Conservation (phyloP, 2,797 vertebrate genomes). For the Pelochelys cantorii region DNA sequence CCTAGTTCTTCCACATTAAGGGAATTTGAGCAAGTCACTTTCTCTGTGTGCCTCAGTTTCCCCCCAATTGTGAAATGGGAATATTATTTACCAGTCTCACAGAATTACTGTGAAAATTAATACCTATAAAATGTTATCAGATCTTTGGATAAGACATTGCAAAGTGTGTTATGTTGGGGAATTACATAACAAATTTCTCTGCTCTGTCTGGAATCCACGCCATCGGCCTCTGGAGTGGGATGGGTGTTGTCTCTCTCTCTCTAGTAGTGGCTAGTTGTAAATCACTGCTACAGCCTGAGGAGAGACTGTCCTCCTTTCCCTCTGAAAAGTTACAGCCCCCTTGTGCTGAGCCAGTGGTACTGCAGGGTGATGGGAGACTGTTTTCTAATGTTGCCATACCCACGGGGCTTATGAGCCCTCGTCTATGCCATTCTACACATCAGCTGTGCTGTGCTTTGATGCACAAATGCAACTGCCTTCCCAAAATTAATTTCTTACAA, state of each 20-base stretch:
- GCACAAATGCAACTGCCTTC: not conserved
- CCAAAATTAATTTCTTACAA: not conserved
- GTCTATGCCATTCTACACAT: not conserved
- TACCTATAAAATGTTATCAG: not conserved
- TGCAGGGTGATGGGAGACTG: not conserved
- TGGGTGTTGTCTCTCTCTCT: not conserved
- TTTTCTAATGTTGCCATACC: not conserved
- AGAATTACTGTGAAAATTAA: not conserved
- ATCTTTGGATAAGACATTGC: not conserved
- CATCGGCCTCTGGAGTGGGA: not conserved
- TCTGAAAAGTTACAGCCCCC: rapidly evolving
- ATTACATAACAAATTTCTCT: not conserved
- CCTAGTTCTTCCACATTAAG: rapidly evolving
- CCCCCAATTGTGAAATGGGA: not conserved
- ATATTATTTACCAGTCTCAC: not conserved
- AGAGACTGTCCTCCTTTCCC: not conserved
- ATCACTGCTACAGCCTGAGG: not conserved
- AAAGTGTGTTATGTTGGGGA: not conserved
- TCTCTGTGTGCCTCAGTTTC: rapidly evolving
- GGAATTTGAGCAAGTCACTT: not conserved
- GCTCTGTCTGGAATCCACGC: not conserved
- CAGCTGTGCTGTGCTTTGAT: not conserved
- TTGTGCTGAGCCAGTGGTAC: not conserved
- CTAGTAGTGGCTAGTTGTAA: not conserved
- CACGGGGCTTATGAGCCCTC: not conserved